These are phyloP conservation scores for Tubulanus polymorphus DNA, from an alignment of 2,888 invertebrate species.

Conservation along the genomic window DNA sequence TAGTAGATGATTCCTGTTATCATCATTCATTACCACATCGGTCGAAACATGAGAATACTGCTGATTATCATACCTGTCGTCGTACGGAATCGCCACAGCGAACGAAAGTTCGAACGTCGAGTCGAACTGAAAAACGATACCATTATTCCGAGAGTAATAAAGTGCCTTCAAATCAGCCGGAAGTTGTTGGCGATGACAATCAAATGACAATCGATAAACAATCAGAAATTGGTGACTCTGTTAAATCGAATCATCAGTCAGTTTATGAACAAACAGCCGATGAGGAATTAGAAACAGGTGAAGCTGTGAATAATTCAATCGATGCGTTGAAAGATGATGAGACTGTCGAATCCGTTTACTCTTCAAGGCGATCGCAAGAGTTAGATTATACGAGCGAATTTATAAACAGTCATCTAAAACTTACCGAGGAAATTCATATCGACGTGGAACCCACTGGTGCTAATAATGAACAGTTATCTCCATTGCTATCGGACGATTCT, in stretches of 20 bases:
- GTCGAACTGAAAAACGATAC: neutral
- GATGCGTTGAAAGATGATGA: no score
- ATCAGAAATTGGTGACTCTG: constrained; percentile 9
- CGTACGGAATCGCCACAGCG: neutral
- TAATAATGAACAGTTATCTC: neutral
- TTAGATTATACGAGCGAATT: no score
- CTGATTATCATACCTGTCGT: neutral
- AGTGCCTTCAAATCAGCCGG: no score
- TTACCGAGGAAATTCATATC: no score
- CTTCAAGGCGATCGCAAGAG: no score
- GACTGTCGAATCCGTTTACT: no score
- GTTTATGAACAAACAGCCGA: constrained; percentile 49
- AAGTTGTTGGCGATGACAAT: neutral
- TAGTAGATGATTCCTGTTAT: constrained; percentile 26
- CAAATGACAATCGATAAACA: neutral
- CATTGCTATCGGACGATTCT: neutral
- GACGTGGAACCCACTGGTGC: no score
- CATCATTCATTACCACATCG: constrained; percentile 18
- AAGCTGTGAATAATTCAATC: no score
- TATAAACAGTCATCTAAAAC: no score
- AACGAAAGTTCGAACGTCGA: neutral
- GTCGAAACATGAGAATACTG: neutral
- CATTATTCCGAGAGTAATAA: neutral
- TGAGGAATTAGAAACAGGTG: constrained; percentile 42
- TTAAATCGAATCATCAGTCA: constrained; percentile 34